These are phyloP conservation scores for Strix uralensis DNA, from an alignment of 2,113 vertebrate species.

Conservation along the genomic window DNA sequence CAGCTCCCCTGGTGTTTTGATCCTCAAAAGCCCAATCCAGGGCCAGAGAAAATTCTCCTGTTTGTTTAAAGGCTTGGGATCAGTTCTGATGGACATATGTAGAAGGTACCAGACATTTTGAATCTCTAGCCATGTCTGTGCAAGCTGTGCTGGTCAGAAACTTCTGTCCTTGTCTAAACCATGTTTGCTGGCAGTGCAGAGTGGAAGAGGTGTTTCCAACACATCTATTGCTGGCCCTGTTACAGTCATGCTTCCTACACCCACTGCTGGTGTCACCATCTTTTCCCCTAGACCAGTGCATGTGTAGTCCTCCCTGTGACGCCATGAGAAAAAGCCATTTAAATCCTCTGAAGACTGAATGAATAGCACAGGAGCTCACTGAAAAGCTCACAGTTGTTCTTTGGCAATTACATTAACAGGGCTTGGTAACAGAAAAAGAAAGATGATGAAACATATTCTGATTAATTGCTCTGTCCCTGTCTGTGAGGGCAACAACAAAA, in stretches of 20 bases:
- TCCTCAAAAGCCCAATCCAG: background rate
- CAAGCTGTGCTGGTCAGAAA: background rate
- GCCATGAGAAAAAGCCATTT: slow-evolving; percentile 33
- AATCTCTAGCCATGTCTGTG: background rate
- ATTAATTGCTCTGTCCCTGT: slow-evolving; percentile 41
- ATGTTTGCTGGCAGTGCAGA: background rate
- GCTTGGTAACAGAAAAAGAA: background rate
- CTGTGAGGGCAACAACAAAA: background rate
- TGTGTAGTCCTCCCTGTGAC: background rate
- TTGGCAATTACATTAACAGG: slow-evolving; percentile 23
- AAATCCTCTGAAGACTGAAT: background rate
- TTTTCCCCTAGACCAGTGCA: background rate
- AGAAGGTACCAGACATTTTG: background rate
- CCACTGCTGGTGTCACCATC: background rate
- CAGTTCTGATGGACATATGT: background rate
- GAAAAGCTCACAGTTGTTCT: slow-evolving; percentile 12
- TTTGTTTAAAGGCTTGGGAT: background rate
- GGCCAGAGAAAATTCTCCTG: background rate
- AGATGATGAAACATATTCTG: background rate
- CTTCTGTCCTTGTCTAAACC: background rate
- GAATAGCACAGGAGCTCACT: slow-evolving; percentile 40
- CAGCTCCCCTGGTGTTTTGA: background rate
- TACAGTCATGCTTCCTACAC: background rate
- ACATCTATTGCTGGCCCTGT: background rate
- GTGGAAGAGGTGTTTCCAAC: background rate